Evolutionary conservation across 2,797 vertebrate genomes (phyloP).

Genomic region (Odontamblyopus lacepedii): DNA sequence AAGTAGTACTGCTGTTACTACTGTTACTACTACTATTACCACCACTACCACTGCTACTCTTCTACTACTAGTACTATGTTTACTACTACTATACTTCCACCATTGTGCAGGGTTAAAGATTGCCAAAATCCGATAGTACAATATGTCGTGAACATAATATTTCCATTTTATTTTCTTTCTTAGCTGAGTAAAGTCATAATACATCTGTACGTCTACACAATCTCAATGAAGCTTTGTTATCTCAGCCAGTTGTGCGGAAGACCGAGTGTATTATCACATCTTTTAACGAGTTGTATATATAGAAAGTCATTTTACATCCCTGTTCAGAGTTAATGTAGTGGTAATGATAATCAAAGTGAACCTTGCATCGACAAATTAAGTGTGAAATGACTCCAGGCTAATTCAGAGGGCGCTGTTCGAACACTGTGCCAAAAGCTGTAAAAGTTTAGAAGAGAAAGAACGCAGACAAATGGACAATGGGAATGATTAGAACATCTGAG

Average conservation of each 20-base stretch:
- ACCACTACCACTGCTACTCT: no score
- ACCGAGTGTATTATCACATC: neutral
- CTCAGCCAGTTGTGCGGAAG: neutral
- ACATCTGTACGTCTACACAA: neutral
- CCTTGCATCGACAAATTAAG: slow-evolving; percentile 19
- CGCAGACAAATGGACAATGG: slow-evolving; percentile 47
- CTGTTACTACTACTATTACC: no score
- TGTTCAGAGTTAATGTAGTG: slow-evolving; percentile 7
- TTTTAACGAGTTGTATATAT: neutral
- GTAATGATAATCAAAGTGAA: slow-evolving; percentile 15
- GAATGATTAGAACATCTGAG: neutral
- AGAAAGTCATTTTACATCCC: slow-evolving; percentile 4
- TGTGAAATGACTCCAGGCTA: slow-evolving; percentile 20
- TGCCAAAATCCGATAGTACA: neutral
- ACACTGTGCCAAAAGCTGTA: slow-evolving; percentile 37
- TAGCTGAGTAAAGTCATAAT: neutral
- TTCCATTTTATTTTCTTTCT: neutral
- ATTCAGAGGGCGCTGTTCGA: slow-evolving; percentile 22
- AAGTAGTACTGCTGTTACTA: no score
- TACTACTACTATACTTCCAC: neutral
- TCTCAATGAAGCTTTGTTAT: neutral
- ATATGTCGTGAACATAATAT: neutral
- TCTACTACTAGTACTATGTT: no score
- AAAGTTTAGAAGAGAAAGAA: slow-evolving; percentile 34
- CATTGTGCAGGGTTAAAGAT: neutral